Base-by-base conservation (phyloP, 2,797 vertebrate species). In the Erethizon dorsatum region DNA sequence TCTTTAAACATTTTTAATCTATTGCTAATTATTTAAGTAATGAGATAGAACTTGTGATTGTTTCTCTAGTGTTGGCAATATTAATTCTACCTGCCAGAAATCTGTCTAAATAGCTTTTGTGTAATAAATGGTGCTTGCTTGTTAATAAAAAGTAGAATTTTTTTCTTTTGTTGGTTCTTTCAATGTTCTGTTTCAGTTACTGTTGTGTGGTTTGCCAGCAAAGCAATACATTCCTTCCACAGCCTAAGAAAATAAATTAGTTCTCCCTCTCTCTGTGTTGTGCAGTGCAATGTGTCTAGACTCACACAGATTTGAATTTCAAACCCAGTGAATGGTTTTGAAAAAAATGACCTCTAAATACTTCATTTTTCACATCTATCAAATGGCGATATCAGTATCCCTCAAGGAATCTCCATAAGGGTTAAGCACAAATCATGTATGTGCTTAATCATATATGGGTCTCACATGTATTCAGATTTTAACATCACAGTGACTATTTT, bases 11-110 rank as follows among this genome's bases (percentile, higher is more conserved):
- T 28, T 73, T 97, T 97, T 94, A 69, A 94, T 91, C 37, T 88
- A 69, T 78, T 93, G 52, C n/a, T 94, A 97, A 95, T 96, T 97
- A 91, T 97, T 96, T 95, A 95, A 90, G 37, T 24, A 97, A 90
- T 91, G 59, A 95, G 33, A 95, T n/a, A 96, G 20, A 47, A 45
- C 56, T 96, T 94, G 56, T 65, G 65, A 90, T 85, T 65, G 3
- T 91, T 95, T 94, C 79, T 95, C 24, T 88, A 83, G 24, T 3
- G 1, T 41, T 96, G 87, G 83, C 20, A 93, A 56, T 96, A 91
- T 87, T 94, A 96, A 84, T 61, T 94, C 75, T 91, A 57, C 52
- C 87, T 95, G 47, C 41, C 69, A 91, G 57, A 83, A 90, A 96
- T 45, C 52, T 95, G 69, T 84, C 75, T 50, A 91, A 97, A 97